A percentile compares a stretch with the other conserved stretches of the same genome.
phyloP scores from a whole-genome alignment of 2,888 invertebrate species.

The Choreutis nemorana region DNA sequence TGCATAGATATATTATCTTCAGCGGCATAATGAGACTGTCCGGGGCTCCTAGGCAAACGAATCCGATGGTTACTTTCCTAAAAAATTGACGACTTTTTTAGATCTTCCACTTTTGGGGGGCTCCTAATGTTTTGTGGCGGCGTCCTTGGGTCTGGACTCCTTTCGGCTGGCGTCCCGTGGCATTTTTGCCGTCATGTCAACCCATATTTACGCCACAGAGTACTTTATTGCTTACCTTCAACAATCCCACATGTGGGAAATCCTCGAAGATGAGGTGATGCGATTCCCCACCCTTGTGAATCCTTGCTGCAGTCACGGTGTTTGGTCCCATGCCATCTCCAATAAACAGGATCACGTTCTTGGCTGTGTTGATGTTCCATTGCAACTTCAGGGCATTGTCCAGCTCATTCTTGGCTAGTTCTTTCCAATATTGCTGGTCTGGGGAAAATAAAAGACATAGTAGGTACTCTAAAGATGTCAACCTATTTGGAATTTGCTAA shows the following conservation, averaged over 20 bases:
- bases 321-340: constrained; percentile 93
- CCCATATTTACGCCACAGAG: no score
- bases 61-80: no score
- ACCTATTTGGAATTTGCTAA: not conserved
- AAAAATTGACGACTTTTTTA: no score
- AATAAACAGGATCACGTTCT: constrained; percentile 85
- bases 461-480: not conserved
- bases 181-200: no score
- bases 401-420: constrained; percentile 54
- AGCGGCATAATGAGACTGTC: no score
- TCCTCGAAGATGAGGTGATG: constrained; percentile 79
- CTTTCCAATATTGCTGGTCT: constrained; percentile 55
- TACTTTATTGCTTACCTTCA: constrained; percentile 76
- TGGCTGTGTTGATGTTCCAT: constrained; percentile 71
- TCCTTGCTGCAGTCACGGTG: constrained; percentile 83
- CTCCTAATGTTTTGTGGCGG: no score
- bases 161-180: no score
- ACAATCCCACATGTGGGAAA: constrained; percentile 82
- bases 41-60: no score
- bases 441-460: constrained; percentile 1
- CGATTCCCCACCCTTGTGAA: constrained; percentile 79
- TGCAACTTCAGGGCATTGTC: constrained; percentile 64
- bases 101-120: no score
- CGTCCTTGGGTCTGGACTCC: no score
- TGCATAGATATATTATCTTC: no score